Conservation (phyloP, 2,113 vertebrate species). For the Anguilla rostrata region DNA sequence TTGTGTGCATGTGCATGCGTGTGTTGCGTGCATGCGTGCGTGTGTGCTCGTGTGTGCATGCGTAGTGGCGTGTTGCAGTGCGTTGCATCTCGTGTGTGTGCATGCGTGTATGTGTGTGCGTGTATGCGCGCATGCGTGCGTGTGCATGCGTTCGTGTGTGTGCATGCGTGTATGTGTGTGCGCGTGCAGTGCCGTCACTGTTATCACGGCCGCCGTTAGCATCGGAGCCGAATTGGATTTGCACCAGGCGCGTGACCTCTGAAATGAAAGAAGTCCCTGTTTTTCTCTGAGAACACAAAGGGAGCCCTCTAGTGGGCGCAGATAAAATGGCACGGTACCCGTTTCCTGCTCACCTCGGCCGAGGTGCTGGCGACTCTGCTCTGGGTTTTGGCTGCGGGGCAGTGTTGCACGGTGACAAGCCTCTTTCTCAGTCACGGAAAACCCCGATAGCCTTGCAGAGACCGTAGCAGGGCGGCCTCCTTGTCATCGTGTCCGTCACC, state of each 20-base stretch:
- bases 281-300: slow-evolving; percentile 24
- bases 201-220: not conserved
- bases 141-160: too few relatives aligned
- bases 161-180: not conserved
- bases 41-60: not conserved
- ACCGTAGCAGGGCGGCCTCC: not conserved
- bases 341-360: not conserved
- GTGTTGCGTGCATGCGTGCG: too few relatives aligned
- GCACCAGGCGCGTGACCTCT: not conserved
- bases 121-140: too few relatives aligned
- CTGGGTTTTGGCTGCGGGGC: not conserved
- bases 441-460: not conserved
- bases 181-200: not conserved
- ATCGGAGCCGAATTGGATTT: slow-evolving; percentile 11
- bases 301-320: slow-evolving; percentile 50
- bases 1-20: too few relatives aligned
- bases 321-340: not conserved
- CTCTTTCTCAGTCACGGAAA: not conserved
- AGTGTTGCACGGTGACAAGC: not conserved
- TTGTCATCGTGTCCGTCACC: not conserved
- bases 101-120: not conserved
- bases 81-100: too few relatives aligned
- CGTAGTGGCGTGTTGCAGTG: too few relatives aligned
- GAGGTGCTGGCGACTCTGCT: not conserved
- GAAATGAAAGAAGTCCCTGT: slow-evolving; percentile 18